A percentile compares a stretch with the other conserved stretches of the same genome.
These are phyloP conservation scores for Argyra leucocephala DNA, from an alignment of 2,888 invertebrate genomes.

Conservation along the genomic window DNA sequence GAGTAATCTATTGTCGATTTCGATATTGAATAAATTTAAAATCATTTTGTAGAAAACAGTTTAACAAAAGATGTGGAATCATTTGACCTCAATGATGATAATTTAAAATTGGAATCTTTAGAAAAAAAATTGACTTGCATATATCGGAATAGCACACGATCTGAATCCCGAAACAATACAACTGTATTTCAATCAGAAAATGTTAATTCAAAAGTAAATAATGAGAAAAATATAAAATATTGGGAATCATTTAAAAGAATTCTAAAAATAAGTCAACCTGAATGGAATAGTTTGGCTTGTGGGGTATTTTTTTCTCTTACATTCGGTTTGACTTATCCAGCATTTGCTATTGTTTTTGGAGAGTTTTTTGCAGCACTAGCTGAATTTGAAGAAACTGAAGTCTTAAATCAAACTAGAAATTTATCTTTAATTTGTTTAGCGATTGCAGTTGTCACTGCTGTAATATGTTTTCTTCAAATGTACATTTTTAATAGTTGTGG, in stretches of 20 bases:
- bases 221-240: conserved; percentile 21
- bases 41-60: conserved; percentile 30
- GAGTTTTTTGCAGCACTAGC: conserved; percentile 54
- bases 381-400: conserved; percentile 44
- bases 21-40: not conserved
- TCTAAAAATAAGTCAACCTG: conserved; percentile 48
- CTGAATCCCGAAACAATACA: not conserved
- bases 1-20: not conserved
- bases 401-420: conserved; percentile 48
- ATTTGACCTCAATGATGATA: conserved; percentile 37
- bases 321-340: conserved; percentile 61
- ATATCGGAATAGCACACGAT: not conserved
- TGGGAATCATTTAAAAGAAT: conserved; percentile 45
- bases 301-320: conserved; percentile 55
- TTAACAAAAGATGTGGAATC: conserved; percentile 38
- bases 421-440: conserved; percentile 54
- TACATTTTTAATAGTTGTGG: conserved; percentile 67
- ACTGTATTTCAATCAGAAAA: not conserved
- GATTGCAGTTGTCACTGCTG: conserved; percentile 54
- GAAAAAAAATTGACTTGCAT: not conserved
- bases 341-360: conserved; percentile 66
- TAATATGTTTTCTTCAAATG: conserved; percentile 58
- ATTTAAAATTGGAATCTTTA: conserved; percentile 28
- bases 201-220: not conserved
- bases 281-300: conserved; percentile 55